Conservation (phyloP, 2,797 vertebrate species). For the Orestias chungarensis region DNA sequence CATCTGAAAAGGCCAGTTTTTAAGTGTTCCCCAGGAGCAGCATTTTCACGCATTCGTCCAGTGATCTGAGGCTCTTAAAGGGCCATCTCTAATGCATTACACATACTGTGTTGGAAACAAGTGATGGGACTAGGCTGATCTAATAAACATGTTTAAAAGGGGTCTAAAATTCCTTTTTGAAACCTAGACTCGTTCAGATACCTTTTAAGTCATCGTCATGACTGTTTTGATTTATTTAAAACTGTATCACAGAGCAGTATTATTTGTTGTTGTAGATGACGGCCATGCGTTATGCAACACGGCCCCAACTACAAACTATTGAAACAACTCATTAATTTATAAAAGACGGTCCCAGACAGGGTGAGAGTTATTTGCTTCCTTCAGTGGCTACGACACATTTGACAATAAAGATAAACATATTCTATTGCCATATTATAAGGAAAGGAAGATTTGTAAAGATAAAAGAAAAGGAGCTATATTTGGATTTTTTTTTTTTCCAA, state of each 20-base stretch:
- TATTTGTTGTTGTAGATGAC: constrained; percentile 14
- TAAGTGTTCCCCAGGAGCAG: background rate
- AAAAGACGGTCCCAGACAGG: constrained; percentile 31
- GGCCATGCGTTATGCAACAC: constrained; percentile 29
- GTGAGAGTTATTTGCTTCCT: background rate
- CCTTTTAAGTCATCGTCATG: background rate
- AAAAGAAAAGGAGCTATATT: background rate
- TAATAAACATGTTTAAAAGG: background rate
- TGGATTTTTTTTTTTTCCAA: too few relatives aligned
- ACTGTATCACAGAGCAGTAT: constrained; percentile 6
- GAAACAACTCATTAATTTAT: constrained; percentile 29
- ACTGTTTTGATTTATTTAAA: constrained; percentile 9
- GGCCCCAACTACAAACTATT: constrained; percentile 18
- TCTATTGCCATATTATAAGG: background rate
- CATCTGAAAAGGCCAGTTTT: constrained; percentile 27
- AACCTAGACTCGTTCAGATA: background rate
- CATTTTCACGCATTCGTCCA: constrained; percentile 17
- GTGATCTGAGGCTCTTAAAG: constrained; percentile 14
- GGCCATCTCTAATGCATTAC: constrained; percentile 31
- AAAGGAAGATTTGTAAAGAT: background rate
- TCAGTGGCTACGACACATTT: background rate
- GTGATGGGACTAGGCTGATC: constrained; percentile 9
- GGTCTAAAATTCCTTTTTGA: background rate
- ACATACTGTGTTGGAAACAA: constrained; percentile 9
- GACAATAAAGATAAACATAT: background rate